phyloP scores from a whole-genome alignment of 2,797 vertebrate genomes.

The Scolopax bukidnonensis region DNA sequence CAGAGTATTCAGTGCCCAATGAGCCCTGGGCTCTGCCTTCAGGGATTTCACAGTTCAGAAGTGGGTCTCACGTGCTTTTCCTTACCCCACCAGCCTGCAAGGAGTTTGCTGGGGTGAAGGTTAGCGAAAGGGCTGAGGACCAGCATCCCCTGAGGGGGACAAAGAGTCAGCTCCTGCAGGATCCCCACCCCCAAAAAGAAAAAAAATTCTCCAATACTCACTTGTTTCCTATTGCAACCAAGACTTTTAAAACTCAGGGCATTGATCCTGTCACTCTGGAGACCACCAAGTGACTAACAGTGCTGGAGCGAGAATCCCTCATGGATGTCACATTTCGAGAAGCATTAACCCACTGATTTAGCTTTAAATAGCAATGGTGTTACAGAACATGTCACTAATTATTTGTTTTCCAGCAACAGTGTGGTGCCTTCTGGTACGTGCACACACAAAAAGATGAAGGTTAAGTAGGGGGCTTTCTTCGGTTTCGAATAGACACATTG shows the following conservation, averaged over 20 bases:
- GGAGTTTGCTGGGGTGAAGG: not conserved
- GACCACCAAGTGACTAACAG: conserved; percentile 65
- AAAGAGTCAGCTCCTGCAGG: not conserved
- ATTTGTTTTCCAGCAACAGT: conserved; percentile 73
- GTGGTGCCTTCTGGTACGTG: conserved; percentile 69
- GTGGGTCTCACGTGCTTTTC: not conserved
- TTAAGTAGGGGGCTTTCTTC: conserved; percentile 70
- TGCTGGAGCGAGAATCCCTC: conserved; percentile 51
- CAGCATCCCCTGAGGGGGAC: not conserved
- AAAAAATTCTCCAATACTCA: conserved; percentile 6
- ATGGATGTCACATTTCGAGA: conserved; percentile 55
- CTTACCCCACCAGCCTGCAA: not conserved
- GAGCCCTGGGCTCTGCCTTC: not conserved
- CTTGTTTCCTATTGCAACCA: conserved; percentile 3
- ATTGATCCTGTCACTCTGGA: conserved; percentile 51
- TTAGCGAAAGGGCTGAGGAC: not conserved
- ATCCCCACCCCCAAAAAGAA: not conserved
- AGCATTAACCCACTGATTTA: conserved; percentile 68
- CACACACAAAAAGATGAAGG: conserved; percentile 68
- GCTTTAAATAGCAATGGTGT: conserved; percentile 64
- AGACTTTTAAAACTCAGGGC: conserved; percentile 39
- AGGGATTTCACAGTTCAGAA: not conserved
- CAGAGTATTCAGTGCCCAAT: not conserved
- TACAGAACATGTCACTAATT: conserved; percentile 75
- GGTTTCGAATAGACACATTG: conserved; percentile 56